A percentile compares a stretch with the other conserved stretches of the same genome.
phyloP scores from a whole-genome alignment of 2,888 invertebrate species.

The Synergus japonicus region DNA sequence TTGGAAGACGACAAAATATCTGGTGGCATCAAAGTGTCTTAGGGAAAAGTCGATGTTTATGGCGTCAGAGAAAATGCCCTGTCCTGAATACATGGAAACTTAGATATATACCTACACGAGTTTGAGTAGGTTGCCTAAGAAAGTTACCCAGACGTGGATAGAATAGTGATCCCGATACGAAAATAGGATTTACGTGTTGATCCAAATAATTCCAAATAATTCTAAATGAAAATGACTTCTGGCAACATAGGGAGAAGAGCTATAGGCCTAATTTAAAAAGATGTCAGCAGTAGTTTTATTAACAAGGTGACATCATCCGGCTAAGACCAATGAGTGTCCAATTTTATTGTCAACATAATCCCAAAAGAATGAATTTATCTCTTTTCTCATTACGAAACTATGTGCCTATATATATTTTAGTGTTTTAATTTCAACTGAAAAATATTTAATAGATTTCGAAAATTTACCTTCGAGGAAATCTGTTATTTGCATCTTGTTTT shows the following conservation, averaged over 20 bases:
- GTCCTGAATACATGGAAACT: neutral
- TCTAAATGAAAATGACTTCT: neutral
- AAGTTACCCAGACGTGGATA: conserved; percentile 1
- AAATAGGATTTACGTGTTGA: conserved; percentile 23
- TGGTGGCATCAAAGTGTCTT: neutral
- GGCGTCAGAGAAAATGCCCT: neutral
- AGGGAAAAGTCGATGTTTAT: conserved; percentile 25
- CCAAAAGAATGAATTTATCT: neutral
- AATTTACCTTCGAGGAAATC: too few relatives aligned
- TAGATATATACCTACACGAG: neutral
- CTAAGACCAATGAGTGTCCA: neutral
- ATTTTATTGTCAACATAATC: neutral
- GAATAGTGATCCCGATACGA: conserved; percentile 11
- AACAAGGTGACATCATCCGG: neutral
- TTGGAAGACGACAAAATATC: conserved; percentile 26
- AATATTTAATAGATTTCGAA: too few relatives aligned
- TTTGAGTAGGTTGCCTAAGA: conserved; percentile 1
- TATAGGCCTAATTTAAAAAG: neutral
- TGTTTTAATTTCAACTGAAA: too few relatives aligned
- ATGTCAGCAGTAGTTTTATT: neutral
- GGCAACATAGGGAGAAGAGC: neutral
- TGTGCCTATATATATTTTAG: neutral
- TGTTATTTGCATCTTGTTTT: too few relatives aligned
- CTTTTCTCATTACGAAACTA: neutral
- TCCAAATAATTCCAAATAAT: conserved; percentile 26